Conservation (phyloP, 2,797 vertebrate genomes). For the Melanotaenia maccullochi region DNA sequence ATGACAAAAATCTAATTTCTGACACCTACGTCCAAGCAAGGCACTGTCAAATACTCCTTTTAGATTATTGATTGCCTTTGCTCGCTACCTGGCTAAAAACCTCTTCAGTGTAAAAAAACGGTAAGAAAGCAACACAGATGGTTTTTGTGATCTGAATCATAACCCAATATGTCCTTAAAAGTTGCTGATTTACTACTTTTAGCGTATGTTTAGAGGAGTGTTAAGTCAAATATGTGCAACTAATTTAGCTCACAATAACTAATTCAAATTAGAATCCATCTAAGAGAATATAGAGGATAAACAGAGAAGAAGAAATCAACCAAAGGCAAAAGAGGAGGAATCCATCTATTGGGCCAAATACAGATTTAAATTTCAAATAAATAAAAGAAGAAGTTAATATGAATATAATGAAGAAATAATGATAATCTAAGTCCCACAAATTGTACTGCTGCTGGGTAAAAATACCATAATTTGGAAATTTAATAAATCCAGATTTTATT, state of each 20-base stretch:
- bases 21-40: slow-evolving; percentile 62
- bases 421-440: no score
- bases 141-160: slow-evolving; percentile 67
- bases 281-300: not conserved
- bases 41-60: slow-evolving; percentile 67
- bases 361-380: not conserved
- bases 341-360: not conserved
- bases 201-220: not conserved
- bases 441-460: no score
- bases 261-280: no score
- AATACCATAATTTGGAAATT: no score
- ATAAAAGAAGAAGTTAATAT: not conserved
- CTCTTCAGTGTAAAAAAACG: slow-evolving; percentile 48
- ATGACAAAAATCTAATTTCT: slow-evolving; percentile 70
- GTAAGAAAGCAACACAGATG: slow-evolving; percentile 29
- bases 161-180: slow-evolving; percentile 18
- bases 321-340: not conserved
- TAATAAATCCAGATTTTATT: no score
- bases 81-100: slow-evolving; percentile 67
- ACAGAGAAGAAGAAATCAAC: not conserved
- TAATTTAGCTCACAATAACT: no score
- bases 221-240: not conserved
- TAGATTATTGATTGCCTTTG: slow-evolving; percentile 79
- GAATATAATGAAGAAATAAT: not conserved
- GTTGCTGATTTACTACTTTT: not conserved